A percentile compares a stretch with the other conserved stretches of the same genome.
phyloP scores from a whole-genome alignment of 1,140 invertebrate genomes.

The Zaprionus inermis region DNA sequence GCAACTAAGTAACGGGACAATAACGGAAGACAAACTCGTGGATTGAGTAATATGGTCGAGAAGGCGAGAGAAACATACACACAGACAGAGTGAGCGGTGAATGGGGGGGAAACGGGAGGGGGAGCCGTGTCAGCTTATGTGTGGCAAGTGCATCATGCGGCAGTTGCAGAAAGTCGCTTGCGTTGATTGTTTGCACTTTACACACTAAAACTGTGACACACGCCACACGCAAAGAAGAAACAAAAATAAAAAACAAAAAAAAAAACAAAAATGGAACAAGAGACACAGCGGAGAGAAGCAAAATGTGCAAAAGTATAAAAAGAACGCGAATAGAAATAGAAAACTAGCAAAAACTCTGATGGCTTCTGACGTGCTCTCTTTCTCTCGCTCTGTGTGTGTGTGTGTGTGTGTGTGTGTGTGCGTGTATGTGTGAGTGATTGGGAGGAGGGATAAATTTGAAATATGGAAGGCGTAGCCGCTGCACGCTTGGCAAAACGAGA shows the following conservation, averaged over 20 bases:
- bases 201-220: slow-evolving; percentile 71
- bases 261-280: neutral
- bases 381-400: slow-evolving; percentile 7
- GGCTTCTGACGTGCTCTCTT: slow-evolving; percentile 45
- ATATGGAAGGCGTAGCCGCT: slow-evolving; percentile 25
- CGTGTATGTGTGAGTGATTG: neutral
- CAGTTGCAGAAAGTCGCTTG: slow-evolving; percentile 70
- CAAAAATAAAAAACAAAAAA: slow-evolving; percentile 21
- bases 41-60: slow-evolving; percentile 42
- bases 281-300: slow-evolving; percentile 1
- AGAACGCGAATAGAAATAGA: neutral
- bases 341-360: slow-evolving; percentile 31
- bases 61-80: slow-evolving; percentile 1
- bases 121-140: neutral
- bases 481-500: slow-evolving; percentile 13
- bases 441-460: slow-evolving; percentile 17
- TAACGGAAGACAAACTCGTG: slow-evolving; percentile 34
- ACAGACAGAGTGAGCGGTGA: neutral
- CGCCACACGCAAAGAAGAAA: slow-evolving; percentile 50
- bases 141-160: slow-evolving; percentile 44
- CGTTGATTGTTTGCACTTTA: slow-evolving; percentile 80
- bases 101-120: too few species aligned
- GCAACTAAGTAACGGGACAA: slow-evolving; percentile 18
- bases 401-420: slow-evolving; percentile 12
- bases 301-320: slow-evolving; percentile 15